Percentiles rank a stretch among this genome's conserved stretches.
Evolutionary conservation across 2,797 vertebrate species (phyloP).

Genomic region (Dicrostonyx torquatus): DNA sequence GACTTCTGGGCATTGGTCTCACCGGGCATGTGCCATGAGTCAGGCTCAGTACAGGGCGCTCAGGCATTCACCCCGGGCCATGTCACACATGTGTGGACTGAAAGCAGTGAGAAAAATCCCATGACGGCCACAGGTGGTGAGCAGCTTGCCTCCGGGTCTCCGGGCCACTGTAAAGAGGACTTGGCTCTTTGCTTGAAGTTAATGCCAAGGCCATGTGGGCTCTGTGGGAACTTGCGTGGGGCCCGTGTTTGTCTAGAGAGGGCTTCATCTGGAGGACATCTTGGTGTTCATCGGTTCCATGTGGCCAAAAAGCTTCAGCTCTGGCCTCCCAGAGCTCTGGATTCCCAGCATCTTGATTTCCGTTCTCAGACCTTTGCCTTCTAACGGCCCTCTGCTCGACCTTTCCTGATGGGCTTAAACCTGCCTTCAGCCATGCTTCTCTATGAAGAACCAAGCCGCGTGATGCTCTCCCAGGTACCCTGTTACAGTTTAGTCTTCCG

Average conservation of each 20-base stretch:
- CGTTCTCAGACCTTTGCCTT: background rate
- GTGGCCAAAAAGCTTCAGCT: background rate
- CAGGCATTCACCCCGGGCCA: background rate
- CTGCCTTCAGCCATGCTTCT: background rate
- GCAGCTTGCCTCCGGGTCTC: background rate
- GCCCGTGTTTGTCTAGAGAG: background rate
- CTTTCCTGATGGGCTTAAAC: background rate
- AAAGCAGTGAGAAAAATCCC: background rate
- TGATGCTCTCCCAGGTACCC: background rate
- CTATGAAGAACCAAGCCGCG: background rate
- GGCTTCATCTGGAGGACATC: too few species aligned
- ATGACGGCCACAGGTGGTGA: background rate
- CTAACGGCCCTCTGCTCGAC: background rate
- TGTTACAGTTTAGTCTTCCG: background rate
- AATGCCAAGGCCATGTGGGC: accelerated
- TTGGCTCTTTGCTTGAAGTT: background rate
- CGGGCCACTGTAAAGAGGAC: background rate
- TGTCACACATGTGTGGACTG: too few species aligned
- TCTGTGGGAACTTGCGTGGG: background rate
- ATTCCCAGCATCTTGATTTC: background rate
- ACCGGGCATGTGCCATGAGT: accelerated
- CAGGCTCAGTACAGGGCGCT: background rate
- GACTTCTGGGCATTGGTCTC: background rate
- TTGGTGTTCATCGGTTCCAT: background rate
- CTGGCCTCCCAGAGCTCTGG: background rate